Percentiles rank a stretch among this genome's conserved stretches.
These are phyloP conservation scores for Silurus glanis DNA, from an alignment of 2,113 vertebrate genomes.

Conservation along the genomic window DNA sequence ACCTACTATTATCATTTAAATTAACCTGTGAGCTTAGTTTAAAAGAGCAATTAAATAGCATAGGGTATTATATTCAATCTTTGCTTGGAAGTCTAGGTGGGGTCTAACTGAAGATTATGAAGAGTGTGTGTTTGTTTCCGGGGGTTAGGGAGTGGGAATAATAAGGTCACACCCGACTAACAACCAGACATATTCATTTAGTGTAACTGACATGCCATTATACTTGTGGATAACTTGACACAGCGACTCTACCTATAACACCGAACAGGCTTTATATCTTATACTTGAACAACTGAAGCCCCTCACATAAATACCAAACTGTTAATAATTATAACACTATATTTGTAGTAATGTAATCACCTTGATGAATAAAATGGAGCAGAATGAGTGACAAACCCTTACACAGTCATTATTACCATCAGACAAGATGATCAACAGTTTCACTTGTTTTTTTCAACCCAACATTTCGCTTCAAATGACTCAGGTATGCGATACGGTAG, in stretches of 20 bases:
- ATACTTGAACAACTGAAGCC: background rate
- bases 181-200: background rate
- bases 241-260: background rate
- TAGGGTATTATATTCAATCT: background rate
- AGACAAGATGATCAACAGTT: background rate
- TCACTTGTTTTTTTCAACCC: background rate
- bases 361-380: background rate
- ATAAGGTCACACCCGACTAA: background rate
- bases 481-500: conserved; percentile 1
- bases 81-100: background rate
- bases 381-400: background rate
- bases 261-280: background rate
- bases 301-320: background rate
- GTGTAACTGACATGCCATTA: background rate
- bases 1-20: background rate
- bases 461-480: background rate
- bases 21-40: background rate
- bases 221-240: background rate
- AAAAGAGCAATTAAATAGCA: too few relatives aligned
- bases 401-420: background rate
- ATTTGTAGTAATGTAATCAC: background rate
- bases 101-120: background rate
- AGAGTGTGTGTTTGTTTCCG: background rate
- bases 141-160: too few relatives aligned
- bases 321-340: background rate